Evolutionary conservation across 2,797 vertebrate genomes (phyloP), one percentile per base, ranked within the genome.

Genomic region (Syngnathus acus): DNA sequence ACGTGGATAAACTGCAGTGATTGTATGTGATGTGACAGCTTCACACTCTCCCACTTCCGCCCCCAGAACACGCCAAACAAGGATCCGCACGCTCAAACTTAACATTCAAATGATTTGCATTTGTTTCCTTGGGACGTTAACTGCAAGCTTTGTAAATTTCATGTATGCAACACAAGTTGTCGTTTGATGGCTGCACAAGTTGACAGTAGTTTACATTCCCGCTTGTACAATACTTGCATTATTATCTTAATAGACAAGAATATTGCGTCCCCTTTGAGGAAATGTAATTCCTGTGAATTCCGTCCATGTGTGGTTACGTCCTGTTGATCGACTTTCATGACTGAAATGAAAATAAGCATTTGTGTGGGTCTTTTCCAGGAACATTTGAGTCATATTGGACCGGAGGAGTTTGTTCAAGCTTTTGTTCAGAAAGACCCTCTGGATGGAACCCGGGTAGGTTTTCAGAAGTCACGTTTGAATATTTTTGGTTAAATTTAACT

Each of bases 361-460:
- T 64, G 60, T 72, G 66, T 71, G 17, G 65, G 39, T 73, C 17
- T 72, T 63, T 84, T 91, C 78, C 84, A 98, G 96, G 96, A 98
- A 83, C 92, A 94, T 68, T 89, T 99, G 74, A 93, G 92, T 80
- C 94, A 94, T 68, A 98, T 99, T 17, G 95, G 94, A 45, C 95
- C 96, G 0, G 95, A 99, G 83, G 96, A 98, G 81, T 98, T 99
- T 82, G 92, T 99, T 74, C 95, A 97, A 75, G 95, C 95, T 0
- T 97, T 99, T 82, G 93, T 93, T 59, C 95, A 95, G 78, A 99
- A 98, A 86, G 94, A 94, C 82, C 92, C 93, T 9, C 86, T 96
- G 45, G 94, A 96, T 84, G 95, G 93, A 59, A 92, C 94, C 68
- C 93, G 95, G 95, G 96, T 99, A 89, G 66, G 57, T 67, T 63